Conservation (phyloP, 2,113 vertebrate genomes). For the Scophthalmus maximus region DNA sequence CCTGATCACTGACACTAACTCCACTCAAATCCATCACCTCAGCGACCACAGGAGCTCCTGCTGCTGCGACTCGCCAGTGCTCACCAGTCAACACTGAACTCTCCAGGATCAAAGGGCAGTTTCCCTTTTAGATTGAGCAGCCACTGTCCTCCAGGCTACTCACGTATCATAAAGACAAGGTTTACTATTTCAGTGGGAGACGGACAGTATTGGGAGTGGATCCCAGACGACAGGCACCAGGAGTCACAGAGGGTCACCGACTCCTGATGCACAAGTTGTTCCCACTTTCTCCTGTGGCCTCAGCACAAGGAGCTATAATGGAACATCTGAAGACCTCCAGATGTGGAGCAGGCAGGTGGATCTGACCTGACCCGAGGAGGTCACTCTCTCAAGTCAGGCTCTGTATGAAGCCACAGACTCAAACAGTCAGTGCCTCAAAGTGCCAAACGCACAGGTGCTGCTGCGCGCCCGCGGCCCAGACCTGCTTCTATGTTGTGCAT, state of each 20-base stretch:
- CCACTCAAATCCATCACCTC: background rate
- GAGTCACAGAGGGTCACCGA: background rate
- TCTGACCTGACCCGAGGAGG: conserved; percentile 47
- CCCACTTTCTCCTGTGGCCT: background rate
- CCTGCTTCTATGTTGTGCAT: background rate
- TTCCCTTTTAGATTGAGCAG: background rate
- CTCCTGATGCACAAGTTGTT: background rate
- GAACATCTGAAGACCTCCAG: conserved; percentile 55
- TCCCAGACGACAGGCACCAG: conserved; percentile 2
- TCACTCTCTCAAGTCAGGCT: conserved; percentile 29
- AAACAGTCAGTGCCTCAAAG: conserved; percentile 33
- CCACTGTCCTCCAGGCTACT: background rate
- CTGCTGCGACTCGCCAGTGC: background rate
- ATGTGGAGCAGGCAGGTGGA: conserved; percentile 53
- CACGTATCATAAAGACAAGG: background rate
- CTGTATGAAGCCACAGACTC: conserved; percentile 38
- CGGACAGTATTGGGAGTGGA: background rate
- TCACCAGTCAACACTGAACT: conserved; percentile 13
- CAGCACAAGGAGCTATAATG: background rate
- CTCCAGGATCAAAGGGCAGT: background rate
- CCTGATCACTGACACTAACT: background rate
- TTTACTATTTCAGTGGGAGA: background rate
- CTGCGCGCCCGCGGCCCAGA: conserved; percentile 14
- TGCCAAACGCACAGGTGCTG: conserved; percentile 65
- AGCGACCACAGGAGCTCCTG: background rate